Evolutionary conservation across 2,113 vertebrate species (phyloP).

Genomic region (Dasyurus viverrinus): DNA sequence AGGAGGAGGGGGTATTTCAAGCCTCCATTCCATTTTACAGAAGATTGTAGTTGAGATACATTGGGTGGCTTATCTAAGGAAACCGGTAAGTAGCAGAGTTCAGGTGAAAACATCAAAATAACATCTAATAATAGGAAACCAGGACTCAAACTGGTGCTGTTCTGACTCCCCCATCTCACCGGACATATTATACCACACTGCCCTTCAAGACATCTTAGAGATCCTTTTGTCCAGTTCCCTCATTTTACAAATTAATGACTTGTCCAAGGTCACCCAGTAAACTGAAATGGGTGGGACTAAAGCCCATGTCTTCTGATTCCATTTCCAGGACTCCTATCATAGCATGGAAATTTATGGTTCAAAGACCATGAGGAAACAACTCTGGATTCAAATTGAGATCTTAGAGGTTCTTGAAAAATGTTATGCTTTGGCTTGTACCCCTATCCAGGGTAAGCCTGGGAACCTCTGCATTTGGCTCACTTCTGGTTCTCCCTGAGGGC

Average conservation of each 20-base stretch:
- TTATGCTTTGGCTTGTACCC: background rate
- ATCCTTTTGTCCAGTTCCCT: background rate
- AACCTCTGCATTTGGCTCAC: background rate
- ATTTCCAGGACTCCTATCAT: background rate
- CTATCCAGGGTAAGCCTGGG: background rate
- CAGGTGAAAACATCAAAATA: background rate
- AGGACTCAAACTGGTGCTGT: background rate
- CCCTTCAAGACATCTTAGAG: background rate
- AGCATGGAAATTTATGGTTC: background rate
- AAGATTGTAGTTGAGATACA: background rate
- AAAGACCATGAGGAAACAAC: background rate
- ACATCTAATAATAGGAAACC: background rate
- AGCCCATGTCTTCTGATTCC: background rate
- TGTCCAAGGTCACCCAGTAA: background rate
- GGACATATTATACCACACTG: background rate
- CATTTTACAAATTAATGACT: background rate
- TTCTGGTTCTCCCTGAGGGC: background rate
- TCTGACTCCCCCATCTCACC: background rate
- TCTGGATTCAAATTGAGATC: background rate
- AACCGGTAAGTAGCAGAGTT: background rate
- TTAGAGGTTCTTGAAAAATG: background rate
- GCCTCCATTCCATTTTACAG: background rate
- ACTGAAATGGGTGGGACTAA: background rate
- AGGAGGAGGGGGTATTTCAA: background rate
- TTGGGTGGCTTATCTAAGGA: background rate